A percentile compares a stretch with the other conserved stretches of the same genome.
These are phyloP conservation scores for Nothoprocta perdicaria DNA, from an alignment of 2,113 vertebrate genomes.

Conservation along the genomic window DNA sequence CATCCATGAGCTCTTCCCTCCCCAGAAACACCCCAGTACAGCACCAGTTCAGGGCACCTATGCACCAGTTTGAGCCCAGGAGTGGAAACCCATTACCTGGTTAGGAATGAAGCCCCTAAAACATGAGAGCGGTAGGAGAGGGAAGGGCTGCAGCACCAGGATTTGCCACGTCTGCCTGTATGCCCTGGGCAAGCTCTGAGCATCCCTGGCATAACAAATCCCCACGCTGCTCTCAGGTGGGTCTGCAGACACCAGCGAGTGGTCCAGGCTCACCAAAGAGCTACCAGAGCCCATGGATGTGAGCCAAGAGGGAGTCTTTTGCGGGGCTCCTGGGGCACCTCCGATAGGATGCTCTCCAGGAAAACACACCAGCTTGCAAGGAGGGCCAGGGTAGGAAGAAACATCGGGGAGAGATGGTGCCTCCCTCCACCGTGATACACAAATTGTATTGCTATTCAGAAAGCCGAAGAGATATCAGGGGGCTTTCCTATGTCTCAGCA, in stretches of 20 bases:
- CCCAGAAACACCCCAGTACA: not conserved
- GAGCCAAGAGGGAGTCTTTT: not conserved
- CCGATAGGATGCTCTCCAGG: not conserved
- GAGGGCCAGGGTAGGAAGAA: not conserved
- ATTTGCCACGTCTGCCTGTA: accelerated
- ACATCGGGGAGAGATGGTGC: not conserved
- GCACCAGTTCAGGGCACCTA: accelerated
- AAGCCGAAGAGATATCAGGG: not conserved
- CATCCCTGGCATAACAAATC: not conserved
- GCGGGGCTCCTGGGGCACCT: not conserved
- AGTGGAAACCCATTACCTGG: accelerated
- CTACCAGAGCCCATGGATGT: accelerated
- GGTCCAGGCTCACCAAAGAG: not conserved
- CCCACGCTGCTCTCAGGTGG: accelerated
- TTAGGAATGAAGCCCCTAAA: not conserved
- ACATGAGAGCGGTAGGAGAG: accelerated
- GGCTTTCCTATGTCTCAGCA: not conserved
- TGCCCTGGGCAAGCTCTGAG: not conserved
- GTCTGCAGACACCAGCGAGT: not conserved
- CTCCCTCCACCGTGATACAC: not conserved
- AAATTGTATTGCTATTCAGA: not conserved
- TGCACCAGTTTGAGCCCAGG: not conserved
- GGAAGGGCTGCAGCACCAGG: not conserved
- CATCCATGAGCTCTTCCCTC: not conserved
- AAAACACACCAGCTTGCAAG: not conserved